Evolutionary conservation across 2,797 vertebrate genomes (phyloP).

Genomic region (Octomys mimax): DNA sequence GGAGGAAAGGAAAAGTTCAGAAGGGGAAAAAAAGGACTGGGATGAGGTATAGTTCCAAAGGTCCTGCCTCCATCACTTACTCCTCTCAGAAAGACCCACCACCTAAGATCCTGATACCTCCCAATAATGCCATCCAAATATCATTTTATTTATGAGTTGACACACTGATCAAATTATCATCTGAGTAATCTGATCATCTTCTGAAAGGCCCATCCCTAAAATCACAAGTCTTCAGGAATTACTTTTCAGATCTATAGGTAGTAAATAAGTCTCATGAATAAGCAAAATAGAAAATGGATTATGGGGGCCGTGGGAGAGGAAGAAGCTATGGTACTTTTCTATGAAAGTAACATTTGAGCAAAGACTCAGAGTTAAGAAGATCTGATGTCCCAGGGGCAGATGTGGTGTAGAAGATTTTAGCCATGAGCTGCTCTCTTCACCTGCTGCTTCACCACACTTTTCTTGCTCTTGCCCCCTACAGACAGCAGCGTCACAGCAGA

Average conservation of each 20-base stretch:
- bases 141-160: neutral
- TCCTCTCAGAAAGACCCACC: too few species aligned
- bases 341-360: neutral
- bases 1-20: neutral
- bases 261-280: neutral
- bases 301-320: rapidly evolving
- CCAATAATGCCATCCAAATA: neutral
- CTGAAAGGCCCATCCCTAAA: neutral
- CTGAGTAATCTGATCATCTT: neutral
- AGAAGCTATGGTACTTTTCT: neutral
- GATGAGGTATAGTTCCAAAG: neutral
- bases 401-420: too few species aligned
- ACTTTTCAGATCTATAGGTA: neutral
- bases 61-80: neutral
- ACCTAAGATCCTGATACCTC: too few species aligned
- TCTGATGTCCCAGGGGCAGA: neutral
- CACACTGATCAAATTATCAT: neutral
- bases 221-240: neutral
- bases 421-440: neutral
- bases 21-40: neutral
- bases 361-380: neutral
- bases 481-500: neutral
- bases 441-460: too few species aligned
- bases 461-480: neutral
- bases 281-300: neutral